Percentiles rank a stretch among this genome's conserved stretches.
Conservation (phyloP, 2,888 invertebrate genomes). For the Eulithis testata region DNA sequence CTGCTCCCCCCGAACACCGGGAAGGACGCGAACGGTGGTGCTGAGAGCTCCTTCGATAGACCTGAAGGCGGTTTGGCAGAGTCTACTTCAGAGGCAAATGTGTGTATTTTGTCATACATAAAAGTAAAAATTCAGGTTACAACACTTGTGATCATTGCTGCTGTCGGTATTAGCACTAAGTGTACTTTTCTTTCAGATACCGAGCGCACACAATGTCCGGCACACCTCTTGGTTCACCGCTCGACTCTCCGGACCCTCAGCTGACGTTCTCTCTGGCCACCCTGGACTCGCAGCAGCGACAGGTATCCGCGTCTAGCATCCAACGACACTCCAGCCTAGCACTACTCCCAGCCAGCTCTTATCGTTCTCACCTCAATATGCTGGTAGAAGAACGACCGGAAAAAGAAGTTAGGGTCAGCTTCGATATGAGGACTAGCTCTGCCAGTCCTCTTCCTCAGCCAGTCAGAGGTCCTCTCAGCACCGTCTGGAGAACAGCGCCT, state of each 20-base stretch:
- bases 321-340: conserved; percentile 79
- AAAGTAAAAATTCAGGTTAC: background rate
- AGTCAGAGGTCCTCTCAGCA: conserved; percentile 74
- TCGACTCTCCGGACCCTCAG: conserved; percentile 91
- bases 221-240: conserved; percentile 91
- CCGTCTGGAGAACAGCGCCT: conserved; percentile 76
- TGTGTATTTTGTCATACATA: conserved; percentile 72
- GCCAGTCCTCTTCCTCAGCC: conserved; percentile 67
- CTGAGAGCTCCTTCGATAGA: conserved; percentile 93
- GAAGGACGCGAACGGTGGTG: conserved; percentile 88
- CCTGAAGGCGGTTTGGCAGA: conserved; percentile 96
- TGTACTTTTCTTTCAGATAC: conserved; percentile 84
- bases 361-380: conserved; percentile 79
- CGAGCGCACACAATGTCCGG: conserved; percentile 92
- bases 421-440: conserved; percentile 71
- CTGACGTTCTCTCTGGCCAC: conserved; percentile 87
- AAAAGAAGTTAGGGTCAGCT: conserved; percentile 78
- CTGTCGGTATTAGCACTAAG: background rate
- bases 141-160: background rate
- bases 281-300: conserved; percentile 84
- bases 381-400: conserved; percentile 77
- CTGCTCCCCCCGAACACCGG: conserved; percentile 89
- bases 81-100: conserved; percentile 94
- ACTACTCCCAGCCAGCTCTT: conserved; percentile 78
- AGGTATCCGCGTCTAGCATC: conserved; percentile 85